These are phyloP conservation scores for Ophiodon elongatus DNA, from an alignment of 2,113 vertebrate species.

Conservation along the genomic window DNA sequence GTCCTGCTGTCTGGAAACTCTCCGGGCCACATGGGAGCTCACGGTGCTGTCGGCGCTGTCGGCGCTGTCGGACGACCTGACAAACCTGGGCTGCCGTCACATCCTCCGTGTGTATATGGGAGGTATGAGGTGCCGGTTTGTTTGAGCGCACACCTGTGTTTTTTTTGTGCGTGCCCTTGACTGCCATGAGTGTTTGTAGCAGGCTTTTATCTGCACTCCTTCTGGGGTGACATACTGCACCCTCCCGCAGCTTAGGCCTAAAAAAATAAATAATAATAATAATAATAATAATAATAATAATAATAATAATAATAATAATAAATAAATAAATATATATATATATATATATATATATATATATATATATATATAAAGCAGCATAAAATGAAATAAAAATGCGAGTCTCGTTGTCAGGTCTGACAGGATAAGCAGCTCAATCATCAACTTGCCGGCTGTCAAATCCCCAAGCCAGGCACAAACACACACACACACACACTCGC, in stretches of 20 bases:
- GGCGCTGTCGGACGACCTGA: conserved; percentile 60
- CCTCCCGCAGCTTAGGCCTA: conserved; percentile 37
- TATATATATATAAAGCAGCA: conserved; percentile 34
- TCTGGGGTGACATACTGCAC: conserved; percentile 49
- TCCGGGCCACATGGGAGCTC: conserved; percentile 73
- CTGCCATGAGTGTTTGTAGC: conserved; percentile 55
- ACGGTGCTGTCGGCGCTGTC: conserved; percentile 67
- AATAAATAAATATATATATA: too few relatives aligned
- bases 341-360: too few relatives aligned
- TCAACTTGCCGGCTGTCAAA: conserved; percentile 66
- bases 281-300: too few relatives aligned
- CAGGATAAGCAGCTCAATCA: conserved; percentile 74
- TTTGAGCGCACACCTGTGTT: conserved; percentile 61
- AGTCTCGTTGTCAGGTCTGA: conserved; percentile 57
- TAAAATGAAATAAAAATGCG: conserved; percentile 65
- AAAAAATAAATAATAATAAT: conserved; percentile 10
- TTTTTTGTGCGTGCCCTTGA: conserved; percentile 60
- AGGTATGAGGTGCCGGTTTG: conserved; percentile 47
- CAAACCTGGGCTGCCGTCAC: conserved; percentile 70
- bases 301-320: too few relatives aligned
- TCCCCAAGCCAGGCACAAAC: conserved; percentile 28
- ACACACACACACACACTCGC: conserved; percentile 17
- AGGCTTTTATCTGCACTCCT: conserved; percentile 54
- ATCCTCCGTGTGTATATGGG: conserved; percentile 45
- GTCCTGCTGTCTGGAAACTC: conserved; percentile 76